Percentiles rank a stretch among this genome's conserved stretches.
phyloP scores from a whole-genome alignment of 2,888 invertebrate genomes.

The Synergus japonicus region DNA sequence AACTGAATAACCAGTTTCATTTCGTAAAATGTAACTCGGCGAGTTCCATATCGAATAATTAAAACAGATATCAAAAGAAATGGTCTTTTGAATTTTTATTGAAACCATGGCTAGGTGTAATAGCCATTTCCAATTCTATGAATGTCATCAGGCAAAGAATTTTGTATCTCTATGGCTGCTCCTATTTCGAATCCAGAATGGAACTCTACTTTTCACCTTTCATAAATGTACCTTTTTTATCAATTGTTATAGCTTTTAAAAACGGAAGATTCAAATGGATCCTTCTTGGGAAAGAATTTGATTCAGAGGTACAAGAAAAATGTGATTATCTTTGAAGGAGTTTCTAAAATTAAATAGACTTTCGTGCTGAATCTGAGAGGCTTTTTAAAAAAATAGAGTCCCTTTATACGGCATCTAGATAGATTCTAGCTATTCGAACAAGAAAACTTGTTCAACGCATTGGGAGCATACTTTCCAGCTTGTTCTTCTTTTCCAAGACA shows the following conservation, averaged over 20 bases:
- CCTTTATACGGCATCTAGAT: background rate
- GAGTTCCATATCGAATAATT: background rate
- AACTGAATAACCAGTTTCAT: background rate
- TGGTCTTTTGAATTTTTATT: background rate
- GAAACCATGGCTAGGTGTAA: background rate
- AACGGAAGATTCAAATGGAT: background rate
- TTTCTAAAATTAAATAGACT: background rate
- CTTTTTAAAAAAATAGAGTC: background rate
- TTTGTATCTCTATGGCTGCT: background rate
- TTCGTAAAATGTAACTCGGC: background rate
- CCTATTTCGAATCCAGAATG: background rate
- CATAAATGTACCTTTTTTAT: background rate
- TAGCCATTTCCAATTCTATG: background rate
- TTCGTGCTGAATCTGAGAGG: background rate
- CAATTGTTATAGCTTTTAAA: background rate
- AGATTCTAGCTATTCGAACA: background rate
- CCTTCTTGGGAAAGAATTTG: background rate
- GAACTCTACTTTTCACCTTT: background rate
- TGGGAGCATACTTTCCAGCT: conserved; percentile 21
- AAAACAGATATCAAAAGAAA: background rate
- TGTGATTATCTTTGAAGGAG: background rate
- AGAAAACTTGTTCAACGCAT: conserved; percentile 24
- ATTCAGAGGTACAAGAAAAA: too few species aligned
- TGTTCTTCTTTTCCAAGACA: conserved; percentile 7
- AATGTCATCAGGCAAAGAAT: background rate